Conservation (phyloP, 2,113 vertebrate species). For the Mesocricetus auratus region DNA sequence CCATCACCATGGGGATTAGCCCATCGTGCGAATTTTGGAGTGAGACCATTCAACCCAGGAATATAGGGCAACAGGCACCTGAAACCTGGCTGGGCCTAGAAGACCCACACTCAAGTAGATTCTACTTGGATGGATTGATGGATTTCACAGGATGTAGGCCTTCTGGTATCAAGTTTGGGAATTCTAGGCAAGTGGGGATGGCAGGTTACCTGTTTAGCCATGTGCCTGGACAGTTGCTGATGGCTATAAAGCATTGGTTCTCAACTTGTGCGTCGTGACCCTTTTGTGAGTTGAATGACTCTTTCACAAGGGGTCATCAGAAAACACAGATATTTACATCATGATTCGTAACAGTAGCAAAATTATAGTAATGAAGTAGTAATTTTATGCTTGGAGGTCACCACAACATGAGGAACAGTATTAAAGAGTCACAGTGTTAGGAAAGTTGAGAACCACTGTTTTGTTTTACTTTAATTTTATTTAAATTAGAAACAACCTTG, state of each 20-base stretch:
- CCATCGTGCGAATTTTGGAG: neutral
- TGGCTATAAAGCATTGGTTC: neutral
- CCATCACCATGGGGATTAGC: neutral
- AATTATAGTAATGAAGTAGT: too few species aligned
- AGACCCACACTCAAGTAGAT: neutral
- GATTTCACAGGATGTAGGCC: neutral
- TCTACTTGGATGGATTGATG: neutral
- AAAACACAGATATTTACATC: too few species aligned
- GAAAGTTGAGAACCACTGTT: neutral
- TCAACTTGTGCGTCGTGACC: too few species aligned
- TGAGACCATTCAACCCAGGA: neutral
- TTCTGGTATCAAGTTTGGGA: neutral
- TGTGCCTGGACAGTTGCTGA: neutral
- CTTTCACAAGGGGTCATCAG: too few species aligned
- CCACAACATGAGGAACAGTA: too few species aligned
- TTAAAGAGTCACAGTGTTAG: neutral
- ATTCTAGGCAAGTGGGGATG: neutral
- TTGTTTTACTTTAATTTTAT: too few species aligned
- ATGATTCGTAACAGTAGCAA: too few species aligned
- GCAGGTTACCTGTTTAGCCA: neutral
- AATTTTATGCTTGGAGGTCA: too few species aligned
- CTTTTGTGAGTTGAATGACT: too few species aligned
- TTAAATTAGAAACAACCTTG: too few species aligned
- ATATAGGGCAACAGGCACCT: neutral
- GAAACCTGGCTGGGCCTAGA: neutral